Conservation (phyloP, 2,113 vertebrate species). For the Crypturellus undulatus region DNA sequence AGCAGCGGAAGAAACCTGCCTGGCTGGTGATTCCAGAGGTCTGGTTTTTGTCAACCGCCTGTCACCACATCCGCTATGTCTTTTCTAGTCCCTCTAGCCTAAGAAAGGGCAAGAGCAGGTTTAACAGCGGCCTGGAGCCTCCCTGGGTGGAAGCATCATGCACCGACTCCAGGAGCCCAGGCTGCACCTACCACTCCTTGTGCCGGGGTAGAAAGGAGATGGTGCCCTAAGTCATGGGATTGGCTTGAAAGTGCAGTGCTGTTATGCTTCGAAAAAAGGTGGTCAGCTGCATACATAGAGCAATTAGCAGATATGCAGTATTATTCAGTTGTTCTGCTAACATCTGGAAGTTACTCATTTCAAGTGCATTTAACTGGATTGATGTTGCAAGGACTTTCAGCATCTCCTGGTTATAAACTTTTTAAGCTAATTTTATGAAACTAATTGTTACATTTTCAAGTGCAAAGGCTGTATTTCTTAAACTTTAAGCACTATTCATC, state of each 20-base stretch:
- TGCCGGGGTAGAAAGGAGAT: not conserved
- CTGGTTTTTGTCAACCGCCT: not conserved
- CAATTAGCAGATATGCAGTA: not conserved
- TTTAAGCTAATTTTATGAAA: slow-evolving; percentile 16
- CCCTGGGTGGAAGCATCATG: not conserved
- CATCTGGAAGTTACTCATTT: slow-evolving; percentile 34
- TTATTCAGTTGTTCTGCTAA: slow-evolving; percentile 13
- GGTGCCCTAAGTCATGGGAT: not conserved
- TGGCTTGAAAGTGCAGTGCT: not conserved
- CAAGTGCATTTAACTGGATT: slow-evolving; percentile 24
- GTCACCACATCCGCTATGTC: not conserved
- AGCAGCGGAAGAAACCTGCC: not conserved
- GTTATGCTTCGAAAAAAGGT: not conserved
- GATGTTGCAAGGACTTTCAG: not conserved
- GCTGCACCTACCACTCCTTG: not conserved
- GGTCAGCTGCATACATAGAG: not conserved
- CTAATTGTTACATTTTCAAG: not conserved
- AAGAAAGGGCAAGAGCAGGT: not conserved
- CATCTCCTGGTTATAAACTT: not conserved
- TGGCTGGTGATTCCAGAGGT: not conserved
- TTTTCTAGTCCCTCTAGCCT: not conserved
- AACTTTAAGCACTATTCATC: not conserved
- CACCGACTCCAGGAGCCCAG: not conserved
- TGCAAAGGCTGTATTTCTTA: not conserved
- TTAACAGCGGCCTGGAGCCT: not conserved